Conservation (phyloP, 2,888 invertebrate genomes). For the Drosophila falleni region DNA sequence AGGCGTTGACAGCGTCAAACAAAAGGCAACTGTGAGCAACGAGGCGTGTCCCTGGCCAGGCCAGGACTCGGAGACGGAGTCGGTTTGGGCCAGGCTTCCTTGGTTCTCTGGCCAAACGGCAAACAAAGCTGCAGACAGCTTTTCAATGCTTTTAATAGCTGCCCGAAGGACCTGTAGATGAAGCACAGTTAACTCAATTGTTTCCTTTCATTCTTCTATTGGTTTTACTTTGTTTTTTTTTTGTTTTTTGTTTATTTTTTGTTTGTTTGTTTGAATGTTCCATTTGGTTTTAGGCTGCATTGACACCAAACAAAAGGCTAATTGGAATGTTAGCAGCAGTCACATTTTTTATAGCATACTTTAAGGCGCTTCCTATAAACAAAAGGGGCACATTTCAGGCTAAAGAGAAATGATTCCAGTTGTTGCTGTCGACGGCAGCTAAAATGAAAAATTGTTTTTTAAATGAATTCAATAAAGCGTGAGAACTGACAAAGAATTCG, state of each 20-base stretch:
- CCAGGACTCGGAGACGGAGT: not conserved
- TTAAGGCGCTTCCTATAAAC: constrained; percentile 25
- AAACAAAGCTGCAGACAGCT: constrained; percentile 56
- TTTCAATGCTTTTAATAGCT: constrained; percentile 41
- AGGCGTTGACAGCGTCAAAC: constrained; percentile 63
- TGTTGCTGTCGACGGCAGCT: constrained; percentile 21
- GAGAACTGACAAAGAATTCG: constrained; percentile 50
- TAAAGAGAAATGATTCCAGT: constrained; percentile 25
- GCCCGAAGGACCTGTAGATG: constrained; percentile 45
- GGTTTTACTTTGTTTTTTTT: not conserved
- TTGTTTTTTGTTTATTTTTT: constrained; percentile 14
- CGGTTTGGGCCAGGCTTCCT: not conserved
- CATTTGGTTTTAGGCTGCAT: constrained; percentile 55
- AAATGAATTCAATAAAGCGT: constrained; percentile 81
- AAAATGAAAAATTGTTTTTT: constrained; percentile 79
- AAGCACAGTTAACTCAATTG: constrained; percentile 51
- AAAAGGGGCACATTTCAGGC: constrained; percentile 28
- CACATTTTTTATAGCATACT: constrained; percentile 44
- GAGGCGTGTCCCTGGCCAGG: constrained; percentile 15
- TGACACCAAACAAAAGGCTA: constrained; percentile 76
- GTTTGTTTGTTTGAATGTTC: constrained; percentile 11
- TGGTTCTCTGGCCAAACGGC: constrained; percentile 30
- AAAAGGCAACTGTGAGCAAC: constrained; percentile 54
- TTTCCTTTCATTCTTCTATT: constrained; percentile 18
- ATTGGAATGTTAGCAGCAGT: constrained; percentile 71